Percentiles rank a stretch among this genome's conserved stretches.
phyloP scores from a whole-genome alignment of 1,140 invertebrate species.

The Drosophila nasuta region DNA sequence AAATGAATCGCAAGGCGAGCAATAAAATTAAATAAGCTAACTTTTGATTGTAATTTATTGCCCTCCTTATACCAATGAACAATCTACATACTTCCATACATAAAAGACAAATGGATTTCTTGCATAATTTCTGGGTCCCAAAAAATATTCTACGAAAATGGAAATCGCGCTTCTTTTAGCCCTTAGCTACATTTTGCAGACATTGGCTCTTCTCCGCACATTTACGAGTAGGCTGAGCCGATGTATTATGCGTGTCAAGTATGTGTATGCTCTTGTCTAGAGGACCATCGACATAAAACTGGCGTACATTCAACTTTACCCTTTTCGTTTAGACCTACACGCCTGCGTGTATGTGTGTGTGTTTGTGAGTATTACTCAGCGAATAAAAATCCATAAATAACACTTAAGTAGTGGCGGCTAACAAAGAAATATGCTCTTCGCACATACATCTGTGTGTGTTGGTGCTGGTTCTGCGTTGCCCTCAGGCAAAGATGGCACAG shows the following conservation, averaged over 20 bases:
- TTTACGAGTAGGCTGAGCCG: background rate
- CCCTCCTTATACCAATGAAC: slow-evolving; percentile 10
- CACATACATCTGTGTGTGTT: slow-evolving; percentile 1
- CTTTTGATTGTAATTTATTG: slow-evolving; percentile 29
- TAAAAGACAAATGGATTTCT: background rate
- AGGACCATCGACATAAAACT: slow-evolving; percentile 31
- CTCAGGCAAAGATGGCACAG: background rate
- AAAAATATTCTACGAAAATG: slow-evolving; percentile 42
- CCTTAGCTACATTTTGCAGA: slow-evolving; percentile 11
- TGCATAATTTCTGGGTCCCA: background rate
- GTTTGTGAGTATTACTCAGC: slow-evolving; percentile 20
- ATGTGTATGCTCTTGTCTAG: slow-evolving; percentile 42
- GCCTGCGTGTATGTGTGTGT: slow-evolving; percentile 2
- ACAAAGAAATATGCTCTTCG: slow-evolving; percentile 49
- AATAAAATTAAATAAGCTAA: slow-evolving; percentile 41
- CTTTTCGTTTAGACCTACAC: slow-evolving; percentile 19
- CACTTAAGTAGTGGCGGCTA: slow-evolving; percentile 50
- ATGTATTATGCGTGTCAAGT: slow-evolving; percentile 40
- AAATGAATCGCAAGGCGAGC: slow-evolving; percentile 27
- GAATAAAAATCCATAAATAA: slow-evolving; percentile 59
- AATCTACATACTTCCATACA: background rate
- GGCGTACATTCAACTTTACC: slow-evolving; percentile 63
- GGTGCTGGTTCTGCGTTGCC: background rate
- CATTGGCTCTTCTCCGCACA: background rate
- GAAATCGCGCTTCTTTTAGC: slow-evolving; percentile 6